phyloP scores from a whole-genome alignment of 2,797 vertebrate genomes.

The Tragelaphus oryx region DNA sequence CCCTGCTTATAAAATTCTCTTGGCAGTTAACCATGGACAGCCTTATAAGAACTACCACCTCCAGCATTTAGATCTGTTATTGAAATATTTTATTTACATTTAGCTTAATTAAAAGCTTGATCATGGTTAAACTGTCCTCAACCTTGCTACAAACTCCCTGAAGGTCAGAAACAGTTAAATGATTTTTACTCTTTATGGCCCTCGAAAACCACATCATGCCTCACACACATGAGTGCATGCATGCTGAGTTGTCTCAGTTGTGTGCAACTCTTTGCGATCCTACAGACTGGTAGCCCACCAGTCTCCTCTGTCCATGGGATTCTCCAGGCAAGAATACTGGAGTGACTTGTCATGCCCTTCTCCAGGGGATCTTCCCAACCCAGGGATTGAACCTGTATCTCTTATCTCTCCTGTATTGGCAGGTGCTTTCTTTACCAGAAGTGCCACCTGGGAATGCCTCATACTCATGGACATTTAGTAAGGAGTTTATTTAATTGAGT shows the following conservation, averaged over 20 bases:
- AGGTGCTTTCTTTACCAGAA: neutral
- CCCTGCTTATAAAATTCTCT: neutral
- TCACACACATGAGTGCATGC: neutral
- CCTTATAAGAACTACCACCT: neutral
- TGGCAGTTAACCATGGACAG: neutral
- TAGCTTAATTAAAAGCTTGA: neutral
- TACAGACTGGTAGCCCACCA: neutral
- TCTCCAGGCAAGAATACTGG: neutral
- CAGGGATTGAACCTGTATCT: neutral
- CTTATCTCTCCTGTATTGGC: neutral
- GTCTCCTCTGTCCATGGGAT: neutral
- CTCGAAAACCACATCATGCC: neutral
- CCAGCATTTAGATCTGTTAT: neutral
- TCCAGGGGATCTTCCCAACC: neutral
- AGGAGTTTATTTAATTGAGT: neutral
- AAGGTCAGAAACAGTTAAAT: neutral
- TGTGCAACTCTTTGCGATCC: neutral
- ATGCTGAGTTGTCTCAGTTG: neutral
- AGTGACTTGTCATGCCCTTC: neutral
- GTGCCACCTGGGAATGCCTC: neutral
- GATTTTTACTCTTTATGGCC: neutral
- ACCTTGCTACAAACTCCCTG: neutral
- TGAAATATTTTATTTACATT: neutral
- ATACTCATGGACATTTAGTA: neutral
- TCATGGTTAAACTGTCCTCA: neutral